Base-by-base conservation (phyloP, 2,797 vertebrate species). In the Enteromius fasciolatus region DNA sequence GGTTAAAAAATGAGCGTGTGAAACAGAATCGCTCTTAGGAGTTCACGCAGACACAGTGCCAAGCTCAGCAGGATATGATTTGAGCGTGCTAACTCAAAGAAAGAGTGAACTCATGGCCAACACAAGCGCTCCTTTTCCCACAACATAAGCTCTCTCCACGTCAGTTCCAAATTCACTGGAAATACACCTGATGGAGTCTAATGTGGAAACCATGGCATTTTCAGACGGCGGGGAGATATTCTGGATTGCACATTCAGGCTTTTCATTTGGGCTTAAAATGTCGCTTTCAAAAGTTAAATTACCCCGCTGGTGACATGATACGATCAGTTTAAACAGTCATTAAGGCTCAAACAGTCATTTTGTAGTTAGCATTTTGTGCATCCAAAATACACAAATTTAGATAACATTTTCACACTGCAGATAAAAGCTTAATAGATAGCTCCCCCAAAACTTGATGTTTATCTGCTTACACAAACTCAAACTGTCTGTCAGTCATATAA, bases 171-270 rank as follows among this genome's bases (percentile, higher is more conserved):
- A 84, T 48, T 79, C 20, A 44, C 39, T 70, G 72, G 85, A 82
- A 78, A 77, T 67, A 84, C 87, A 86, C 80, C 88, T 83, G 86
- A 81, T 61, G 46, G 70, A 67, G 69, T 2, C 61, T 76, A 75
- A 83, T 83, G 81, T 77, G 64, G 74, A 83, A 83, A 83, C 74
- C 74, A 77, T 69, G 66, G 57, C 39, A 23, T 18, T 82, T 57
- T 57, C 18, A 59, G 36, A 69, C 73, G 4, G 33, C 54, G 67
- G 50, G 76, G 33, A 52, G 28, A 73, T 78, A 78, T 66, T 82
- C 63, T 75, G 64, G 33, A 59, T 54, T 20, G 39, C 64, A 63
- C 36, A 57, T 48, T 31, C 17, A 12, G 48, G 31, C 15, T 39
- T 76, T 69, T 68, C 52, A 31, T 33, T 73, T 74, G 7, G 31